phyloP scores from a whole-genome alignment of 1,140 invertebrate genomes.

The Caerostris extrusa region DNA sequence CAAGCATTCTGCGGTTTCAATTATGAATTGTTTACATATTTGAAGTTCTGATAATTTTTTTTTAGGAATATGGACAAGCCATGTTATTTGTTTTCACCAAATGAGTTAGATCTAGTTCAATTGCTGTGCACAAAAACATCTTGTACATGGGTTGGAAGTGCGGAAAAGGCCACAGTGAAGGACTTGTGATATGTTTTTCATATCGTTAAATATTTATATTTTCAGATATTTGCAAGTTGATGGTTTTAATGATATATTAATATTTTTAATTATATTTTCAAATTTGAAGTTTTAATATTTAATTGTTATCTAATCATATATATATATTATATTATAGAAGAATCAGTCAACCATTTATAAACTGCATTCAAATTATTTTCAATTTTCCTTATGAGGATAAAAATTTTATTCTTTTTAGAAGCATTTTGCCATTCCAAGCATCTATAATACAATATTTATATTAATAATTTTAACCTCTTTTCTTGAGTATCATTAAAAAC shows the following conservation, averaged over 20 bases:
- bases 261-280: neutral
- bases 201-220: neutral
- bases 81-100: conserved; percentile 97
- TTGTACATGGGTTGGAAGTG: conserved; percentile 97
- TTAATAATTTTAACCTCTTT: too few relatives aligned
- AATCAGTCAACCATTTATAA: too few relatives aligned
- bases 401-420: too few relatives aligned
- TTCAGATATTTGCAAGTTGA: neutral
- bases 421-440: too few relatives aligned
- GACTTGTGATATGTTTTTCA: conserved; percentile 88
- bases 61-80: conserved; percentile 95
- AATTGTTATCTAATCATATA: too few relatives aligned
- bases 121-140: conserved; percentile 97
- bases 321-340: too few relatives aligned
- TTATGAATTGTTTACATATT: neutral
- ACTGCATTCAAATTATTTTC: too few relatives aligned
- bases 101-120: conserved; percentile 93
- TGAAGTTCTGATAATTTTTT: neutral
- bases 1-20: too few relatives aligned
- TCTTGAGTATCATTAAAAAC: too few relatives aligned
- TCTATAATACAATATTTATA: too few relatives aligned
- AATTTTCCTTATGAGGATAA: too few relatives aligned
- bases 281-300: too few relatives aligned
- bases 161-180: conserved; percentile 92
- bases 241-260: neutral